Evolutionary conservation across 1,140 invertebrate species (phyloP), one percentile per base, ranked within the genome.

Genomic region (Heterodera carotae): DNA sequence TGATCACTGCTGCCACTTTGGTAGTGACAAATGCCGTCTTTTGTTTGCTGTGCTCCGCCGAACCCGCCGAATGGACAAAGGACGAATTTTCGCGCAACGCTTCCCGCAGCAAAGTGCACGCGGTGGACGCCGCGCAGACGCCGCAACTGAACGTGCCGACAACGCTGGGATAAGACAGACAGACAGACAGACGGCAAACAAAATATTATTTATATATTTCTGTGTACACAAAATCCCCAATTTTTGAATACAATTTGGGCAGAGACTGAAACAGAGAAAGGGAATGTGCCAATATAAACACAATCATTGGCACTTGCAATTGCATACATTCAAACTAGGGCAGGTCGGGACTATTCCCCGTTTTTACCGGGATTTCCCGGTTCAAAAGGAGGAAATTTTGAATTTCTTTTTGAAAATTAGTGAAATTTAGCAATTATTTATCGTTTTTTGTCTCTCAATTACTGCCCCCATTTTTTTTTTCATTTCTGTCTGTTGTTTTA

Each of bases 1-100:
- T 86, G 10, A 66, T 76, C 18, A 81, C 81, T 43, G 83, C 85
- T 31, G 77, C 43, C 10, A 75, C 84, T 29, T 64, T 86, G 60
- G 69, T 77, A 22, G 22, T 83, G 64, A 81, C 82, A 59, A 83
- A 83, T 68, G 27, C 81, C 18, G 43, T 79, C 2, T 83, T 83
- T 29, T 56, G 48, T 56, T 60, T 83, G 7, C 76, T 83, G 79
- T 69, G 69, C 33, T 85, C 83, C 7, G 82, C 82, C 18, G 78
- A 83, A 12, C 69, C 82, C 8, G 83, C 82, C 25, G 62, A 76
- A 43, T 83, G 82, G 82, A 85, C 82, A 25, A 83, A 80, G 27
- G 83, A 83, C 53, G 83, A 82, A 39, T 83, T 83, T 62, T 83
- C 82, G 5, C 62, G 83, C 48, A 79, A 69, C 56, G 80, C 76